phyloP scores from a whole-genome alignment of 2,113 vertebrate species.

The Micronycteris hirsuta region DNA sequence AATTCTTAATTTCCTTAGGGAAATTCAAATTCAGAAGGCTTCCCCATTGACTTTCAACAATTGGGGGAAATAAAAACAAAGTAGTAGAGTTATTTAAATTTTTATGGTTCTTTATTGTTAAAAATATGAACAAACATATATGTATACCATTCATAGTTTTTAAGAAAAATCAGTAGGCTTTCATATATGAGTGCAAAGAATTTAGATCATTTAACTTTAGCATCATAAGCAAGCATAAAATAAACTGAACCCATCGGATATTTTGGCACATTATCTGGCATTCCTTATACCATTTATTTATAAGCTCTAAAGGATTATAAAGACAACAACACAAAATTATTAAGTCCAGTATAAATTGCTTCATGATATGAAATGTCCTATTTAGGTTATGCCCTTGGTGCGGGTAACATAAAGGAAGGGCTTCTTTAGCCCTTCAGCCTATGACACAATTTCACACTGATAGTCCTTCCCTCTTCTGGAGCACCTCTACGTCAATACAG shows the following conservation, averaged over 20 bases:
- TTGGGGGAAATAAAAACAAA: neutral
- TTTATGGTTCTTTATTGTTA: neutral
- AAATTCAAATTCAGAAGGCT: neutral
- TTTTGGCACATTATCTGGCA: neutral
- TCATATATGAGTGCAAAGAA: neutral
- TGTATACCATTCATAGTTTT: neutral
- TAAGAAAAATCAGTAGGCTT: neutral
- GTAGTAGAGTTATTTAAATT: neutral
- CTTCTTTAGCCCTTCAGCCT: neutral
- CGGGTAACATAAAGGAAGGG: neutral
- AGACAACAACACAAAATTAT: neutral
- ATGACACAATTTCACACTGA: neutral
- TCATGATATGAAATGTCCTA: neutral
- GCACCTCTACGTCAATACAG: neutral
- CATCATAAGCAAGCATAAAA: neutral
- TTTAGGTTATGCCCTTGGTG: neutral
- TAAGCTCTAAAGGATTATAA: neutral
- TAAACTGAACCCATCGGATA: neutral
- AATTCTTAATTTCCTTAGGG: neutral
- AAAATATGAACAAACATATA: neutral
- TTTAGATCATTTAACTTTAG: neutral
- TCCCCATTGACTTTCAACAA: neutral
- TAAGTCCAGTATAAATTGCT: neutral
- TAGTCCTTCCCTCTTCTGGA: neutral
- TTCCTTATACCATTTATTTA: neutral